Percentiles rank a stretch among this genome's conserved stretches.
phyloP scores from a whole-genome alignment of 2,797 vertebrate genomes.

The Crenichthys baileyi region DNA sequence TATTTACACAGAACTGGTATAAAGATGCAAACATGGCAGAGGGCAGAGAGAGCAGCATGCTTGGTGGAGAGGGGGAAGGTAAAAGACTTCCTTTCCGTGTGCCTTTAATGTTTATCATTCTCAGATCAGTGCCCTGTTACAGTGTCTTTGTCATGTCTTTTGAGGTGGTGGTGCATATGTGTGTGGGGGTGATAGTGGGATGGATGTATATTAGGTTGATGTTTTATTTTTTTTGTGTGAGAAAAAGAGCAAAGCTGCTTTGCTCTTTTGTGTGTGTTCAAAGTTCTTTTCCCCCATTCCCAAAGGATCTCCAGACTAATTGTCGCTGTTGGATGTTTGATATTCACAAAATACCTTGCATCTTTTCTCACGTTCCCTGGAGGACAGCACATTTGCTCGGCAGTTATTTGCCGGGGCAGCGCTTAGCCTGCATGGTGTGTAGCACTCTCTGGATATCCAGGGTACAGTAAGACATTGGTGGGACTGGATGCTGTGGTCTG shows the following conservation, averaged over 20 bases:
- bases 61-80: slow-evolving; percentile 29
- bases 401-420: slow-evolving; percentile 67
- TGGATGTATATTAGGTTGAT: slow-evolving; percentile 8
- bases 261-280: slow-evolving; percentile 14
- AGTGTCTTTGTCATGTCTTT: slow-evolving; percentile 12
- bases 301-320: slow-evolving; percentile 52
- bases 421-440: slow-evolving; percentile 52
- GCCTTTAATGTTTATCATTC: slow-evolving; percentile 21
- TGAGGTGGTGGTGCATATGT: no score
- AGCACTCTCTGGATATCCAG: slow-evolving; percentile 62
- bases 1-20: slow-evolving; percentile 64
- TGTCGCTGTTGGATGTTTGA: slow-evolving; percentile 57
- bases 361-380: slow-evolving; percentile 64
- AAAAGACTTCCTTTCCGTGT: slow-evolving; percentile 30
- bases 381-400: slow-evolving; percentile 52
- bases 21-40: slow-evolving; percentile 54
- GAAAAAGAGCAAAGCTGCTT: slow-evolving; percentile 10
- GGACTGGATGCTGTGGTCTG: slow-evolving; percentile 59
- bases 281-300: slow-evolving; percentile 36
- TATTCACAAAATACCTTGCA: slow-evolving; percentile 60
- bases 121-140: slow-evolving; percentile 18
- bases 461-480: slow-evolving; percentile 76
- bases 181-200: neutral
- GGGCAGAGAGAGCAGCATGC: slow-evolving; percentile 38
- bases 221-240: slow-evolving; percentile 13